Conservation (phyloP, 2,113 vertebrate genomes). For the Zootoca vivipara region DNA sequence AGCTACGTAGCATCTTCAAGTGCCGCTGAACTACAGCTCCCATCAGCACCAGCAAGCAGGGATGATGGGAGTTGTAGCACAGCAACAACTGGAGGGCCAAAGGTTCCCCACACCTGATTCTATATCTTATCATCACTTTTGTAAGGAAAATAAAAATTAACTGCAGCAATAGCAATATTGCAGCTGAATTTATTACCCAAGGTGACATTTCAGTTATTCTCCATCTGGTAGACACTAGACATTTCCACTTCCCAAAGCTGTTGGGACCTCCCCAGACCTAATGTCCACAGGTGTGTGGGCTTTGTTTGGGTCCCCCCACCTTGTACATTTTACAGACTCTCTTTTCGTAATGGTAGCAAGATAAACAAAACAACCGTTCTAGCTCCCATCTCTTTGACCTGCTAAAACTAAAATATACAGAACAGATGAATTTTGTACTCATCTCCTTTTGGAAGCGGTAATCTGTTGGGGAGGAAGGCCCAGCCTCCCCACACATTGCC, state of each 20-base stretch:
- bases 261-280: background rate
- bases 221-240: too few species aligned
- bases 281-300: too few species aligned
- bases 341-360: too few species aligned
- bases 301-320: too few species aligned
- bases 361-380: too few species aligned
- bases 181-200: background rate
- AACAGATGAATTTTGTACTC: background rate
- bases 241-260: background rate
- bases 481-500: slow-evolving; percentile 19
- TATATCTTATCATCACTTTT: background rate
- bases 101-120: too few species aligned
- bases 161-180: background rate
- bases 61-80: too few species aligned
- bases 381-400: background rate
- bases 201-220: too few species aligned
- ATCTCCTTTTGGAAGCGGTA: background rate
- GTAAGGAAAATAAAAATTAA: background rate
- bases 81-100: too few species aligned
- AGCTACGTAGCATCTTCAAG: background rate
- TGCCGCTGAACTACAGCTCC: too few species aligned
- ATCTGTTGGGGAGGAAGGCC: slow-evolving; percentile 14
- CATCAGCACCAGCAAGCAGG: too few species aligned
- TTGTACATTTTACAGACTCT: too few species aligned
- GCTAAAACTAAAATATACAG: background rate